Evolutionary conservation across 1,140 invertebrate species (phyloP), one percentile per base, ranked within the genome.

Genomic region (Brachionus asplanchnoidis): DNA sequence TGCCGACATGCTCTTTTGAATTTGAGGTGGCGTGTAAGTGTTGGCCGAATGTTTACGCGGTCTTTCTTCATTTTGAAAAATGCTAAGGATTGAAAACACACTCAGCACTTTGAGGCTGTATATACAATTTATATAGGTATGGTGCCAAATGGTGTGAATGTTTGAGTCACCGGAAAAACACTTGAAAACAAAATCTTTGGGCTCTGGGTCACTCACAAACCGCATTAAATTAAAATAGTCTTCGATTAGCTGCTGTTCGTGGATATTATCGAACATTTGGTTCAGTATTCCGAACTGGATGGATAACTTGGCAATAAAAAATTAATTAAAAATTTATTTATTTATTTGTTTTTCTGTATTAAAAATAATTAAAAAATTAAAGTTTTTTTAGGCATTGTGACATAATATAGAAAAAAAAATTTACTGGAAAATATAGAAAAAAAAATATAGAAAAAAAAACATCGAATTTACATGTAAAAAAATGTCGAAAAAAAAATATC

Each of bases 71-170:
- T 60, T 56, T 26, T 82, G 79, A 82, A 82, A 82, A n/a, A 65
- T 65, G 23, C n/a, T 82, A 0, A 82, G 28, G 11, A 82, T 68
- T 12, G 36, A 44, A 14, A 65, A 82, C 2, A 82, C 79, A 46
- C 50, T 65, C 20, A 82, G 20, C 7, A 82, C 79, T 32, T 82
- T 82, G 23, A 82, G 79, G 5, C 23, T 65, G 42, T 82, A 44
- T 3, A 82, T 65, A 36, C 26, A 65, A 36, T 82, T 82, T 65
- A 82, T 82, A 32, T 26, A 82, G 26, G 79, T 53, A 65, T 82
- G 79, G 53, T 44, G 12, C 79, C 79, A 82, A 44, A 82, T 65
- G 2, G 79, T 44, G 9, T 82, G 23, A 20, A 82, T 82, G 40
- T 23, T 77, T 4, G 73, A 77, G 23, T 60, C 53, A 46, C 53